Evolutionary conservation across 1,140 invertebrate genomes (phyloP).

Genomic region (Cecropterus lyciades): DNA sequence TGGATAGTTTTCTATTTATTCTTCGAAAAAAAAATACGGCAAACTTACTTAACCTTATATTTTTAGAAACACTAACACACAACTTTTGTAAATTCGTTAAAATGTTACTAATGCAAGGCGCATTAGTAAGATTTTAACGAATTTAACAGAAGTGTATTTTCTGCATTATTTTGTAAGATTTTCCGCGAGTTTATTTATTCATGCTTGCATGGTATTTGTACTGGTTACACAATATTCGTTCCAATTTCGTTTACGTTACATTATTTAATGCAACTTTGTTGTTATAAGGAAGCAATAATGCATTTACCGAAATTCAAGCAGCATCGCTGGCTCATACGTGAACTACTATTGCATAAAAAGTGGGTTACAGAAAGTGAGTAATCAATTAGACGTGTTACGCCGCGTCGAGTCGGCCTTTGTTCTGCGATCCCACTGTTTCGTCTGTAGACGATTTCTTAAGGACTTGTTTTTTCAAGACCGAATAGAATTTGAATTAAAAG

Average conservation of each 20-base stretch:
- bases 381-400: conserved; percentile 61
- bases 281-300: conserved; percentile 12
- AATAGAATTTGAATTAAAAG: too few relatives aligned
- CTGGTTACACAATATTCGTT: background rate
- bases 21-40: too few relatives aligned
- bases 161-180: too few relatives aligned
- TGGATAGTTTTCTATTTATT: too few relatives aligned
- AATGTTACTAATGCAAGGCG: too few relatives aligned
- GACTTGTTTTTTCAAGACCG: conserved; percentile 9
- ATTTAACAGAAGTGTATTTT: too few relatives aligned
- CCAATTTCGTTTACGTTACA: conserved; percentile 14
- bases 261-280: conserved; percentile 13
- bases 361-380: conserved; percentile 59
- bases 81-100: too few relatives aligned
- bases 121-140: too few relatives aligned
- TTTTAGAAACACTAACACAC: too few relatives aligned
- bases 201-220: too few relatives aligned
- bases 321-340: conserved; percentile 31
- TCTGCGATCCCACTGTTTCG: conserved; percentile 52
- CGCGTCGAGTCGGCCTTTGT: conserved; percentile 52
- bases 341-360: conserved; percentile 45
- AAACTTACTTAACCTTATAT: too few relatives aligned
- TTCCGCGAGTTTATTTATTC: too few relatives aligned
- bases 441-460: conserved; percentile 42
- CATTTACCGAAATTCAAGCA: conserved; percentile 39